Evolutionary conservation across 2,113 vertebrate genomes (phyloP).

Genomic region (Caloenas nicobarica): DNA sequence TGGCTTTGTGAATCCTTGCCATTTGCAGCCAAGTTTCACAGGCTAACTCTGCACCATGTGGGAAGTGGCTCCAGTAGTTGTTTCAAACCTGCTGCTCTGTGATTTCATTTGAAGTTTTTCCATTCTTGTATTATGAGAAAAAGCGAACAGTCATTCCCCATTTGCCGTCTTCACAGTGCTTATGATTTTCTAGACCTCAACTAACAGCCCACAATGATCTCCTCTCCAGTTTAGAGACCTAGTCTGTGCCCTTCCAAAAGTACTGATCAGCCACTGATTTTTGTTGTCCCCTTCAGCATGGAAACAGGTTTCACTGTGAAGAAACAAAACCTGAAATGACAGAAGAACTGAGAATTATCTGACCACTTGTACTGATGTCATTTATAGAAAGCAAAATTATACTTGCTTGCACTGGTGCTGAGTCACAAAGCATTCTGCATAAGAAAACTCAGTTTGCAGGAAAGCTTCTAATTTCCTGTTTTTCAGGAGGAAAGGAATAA

Average conservation of each 20-base stretch:
- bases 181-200: neutral
- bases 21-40: neutral
- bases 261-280: neutral
- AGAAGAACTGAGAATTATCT: neutral
- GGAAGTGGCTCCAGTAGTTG: neutral
- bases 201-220: neutral
- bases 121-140: neutral
- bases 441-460: neutral
- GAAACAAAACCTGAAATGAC: neutral
- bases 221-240: neutral
- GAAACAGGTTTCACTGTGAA: neutral
- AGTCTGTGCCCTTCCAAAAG: neutral
- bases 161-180: neutral
- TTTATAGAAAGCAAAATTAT: slow-evolving; percentile 30
- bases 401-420: neutral
- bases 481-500: neutral
- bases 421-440: neutral
- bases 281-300: neutral
- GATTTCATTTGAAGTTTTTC: neutral
- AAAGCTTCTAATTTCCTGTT: slow-evolving; percentile 39
- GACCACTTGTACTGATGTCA: neutral
- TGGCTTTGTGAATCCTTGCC: neutral
- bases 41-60: accelerated
- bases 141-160: neutral
- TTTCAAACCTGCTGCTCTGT: neutral